Conservation (phyloP, 2,888 invertebrate species). For the Augiades crinisus region DNA sequence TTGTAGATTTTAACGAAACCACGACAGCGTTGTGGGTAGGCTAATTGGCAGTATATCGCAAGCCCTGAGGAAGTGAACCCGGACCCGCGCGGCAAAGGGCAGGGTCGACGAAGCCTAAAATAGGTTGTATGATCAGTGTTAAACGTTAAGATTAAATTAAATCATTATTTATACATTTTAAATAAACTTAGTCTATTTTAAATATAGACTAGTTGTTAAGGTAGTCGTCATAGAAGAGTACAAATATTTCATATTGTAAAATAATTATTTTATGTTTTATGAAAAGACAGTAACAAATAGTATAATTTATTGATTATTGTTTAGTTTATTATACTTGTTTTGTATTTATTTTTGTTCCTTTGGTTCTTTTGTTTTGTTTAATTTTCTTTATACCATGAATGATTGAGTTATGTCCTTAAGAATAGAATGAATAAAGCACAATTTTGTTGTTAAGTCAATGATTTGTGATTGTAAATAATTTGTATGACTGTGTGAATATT, state of each 20-base stretch:
- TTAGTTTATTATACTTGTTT: constrained; percentile 39
- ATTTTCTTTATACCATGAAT: constrained; percentile 38
- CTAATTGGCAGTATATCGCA: neutral
- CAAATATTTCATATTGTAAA: constrained; percentile 42
- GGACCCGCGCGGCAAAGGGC: too few species aligned
- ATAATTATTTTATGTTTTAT: constrained; percentile 38
- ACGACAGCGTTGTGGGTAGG: too few species aligned
- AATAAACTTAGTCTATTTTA: constrained; percentile 43
- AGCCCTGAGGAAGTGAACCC: too few species aligned
- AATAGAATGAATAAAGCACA: constrained; percentile 64
- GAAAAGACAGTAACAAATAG: constrained; percentile 45
- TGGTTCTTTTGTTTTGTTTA: constrained; percentile 54
- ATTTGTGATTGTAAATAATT: constrained; percentile 71
- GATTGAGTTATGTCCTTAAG: constrained; percentile 41
- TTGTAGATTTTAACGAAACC: too few species aligned
- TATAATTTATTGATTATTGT: constrained; percentile 43
- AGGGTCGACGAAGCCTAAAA: neutral
- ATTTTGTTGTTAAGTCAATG: constrained; percentile 72
- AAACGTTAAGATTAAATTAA: constrained; percentile 18
- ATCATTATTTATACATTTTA: constrained; percentile 16
- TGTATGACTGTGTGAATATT: constrained; percentile 76
- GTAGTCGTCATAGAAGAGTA: constrained; percentile 59
- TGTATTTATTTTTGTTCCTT: constrained; percentile 39
- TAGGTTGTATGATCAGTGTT: constrained; percentile 29
- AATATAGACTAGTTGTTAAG: constrained; percentile 49